These are phyloP conservation scores for Venustaconcha ellipsiformis DNA, from an alignment of 1,140 invertebrate species.

Conservation along the genomic window DNA sequence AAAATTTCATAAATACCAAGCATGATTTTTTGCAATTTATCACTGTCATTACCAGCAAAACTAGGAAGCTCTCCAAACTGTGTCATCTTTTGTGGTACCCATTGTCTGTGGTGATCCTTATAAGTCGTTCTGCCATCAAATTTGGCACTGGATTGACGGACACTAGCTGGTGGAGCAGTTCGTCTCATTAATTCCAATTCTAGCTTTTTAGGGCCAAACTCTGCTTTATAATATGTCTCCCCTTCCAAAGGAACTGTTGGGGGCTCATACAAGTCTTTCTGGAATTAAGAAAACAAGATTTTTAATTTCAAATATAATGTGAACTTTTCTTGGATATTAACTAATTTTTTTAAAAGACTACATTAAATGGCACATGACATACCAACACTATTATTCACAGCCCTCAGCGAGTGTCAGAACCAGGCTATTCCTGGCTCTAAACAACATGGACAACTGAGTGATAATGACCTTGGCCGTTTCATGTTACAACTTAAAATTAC, in stretches of 20 bases:
- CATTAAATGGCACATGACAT: no score
- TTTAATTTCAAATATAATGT: no score
- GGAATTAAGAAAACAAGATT: constrained; percentile 2
- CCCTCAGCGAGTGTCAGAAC: no score
- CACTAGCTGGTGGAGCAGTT: constrained; percentile 33
- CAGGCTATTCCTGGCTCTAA: no score
- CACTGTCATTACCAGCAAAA: constrained; percentile 52
- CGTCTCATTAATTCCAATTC: constrained; percentile 32
- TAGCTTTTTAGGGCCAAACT: constrained; percentile 52
- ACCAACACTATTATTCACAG: no score
- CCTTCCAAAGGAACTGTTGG: constrained; percentile 42
- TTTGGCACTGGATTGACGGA: constrained; percentile 36
- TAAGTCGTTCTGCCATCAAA: constrained; percentile 62
- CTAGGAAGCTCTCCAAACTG: constrained; percentile 62
- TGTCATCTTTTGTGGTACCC: constrained; percentile 52
- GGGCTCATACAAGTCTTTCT: constrained; percentile 54
- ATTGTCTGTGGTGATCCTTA: constrained; percentile 60
- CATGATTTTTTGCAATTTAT: no score
- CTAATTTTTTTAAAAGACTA: no score
- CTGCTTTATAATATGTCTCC: constrained; percentile 48
- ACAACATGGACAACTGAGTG: no score
- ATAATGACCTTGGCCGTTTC: no score
- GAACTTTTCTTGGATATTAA: no score
- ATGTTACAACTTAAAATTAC: no score
- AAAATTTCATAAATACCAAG: no score